phyloP scores from a whole-genome alignment of 2,888 invertebrate species.

The Ormyrus rosae region DNA sequence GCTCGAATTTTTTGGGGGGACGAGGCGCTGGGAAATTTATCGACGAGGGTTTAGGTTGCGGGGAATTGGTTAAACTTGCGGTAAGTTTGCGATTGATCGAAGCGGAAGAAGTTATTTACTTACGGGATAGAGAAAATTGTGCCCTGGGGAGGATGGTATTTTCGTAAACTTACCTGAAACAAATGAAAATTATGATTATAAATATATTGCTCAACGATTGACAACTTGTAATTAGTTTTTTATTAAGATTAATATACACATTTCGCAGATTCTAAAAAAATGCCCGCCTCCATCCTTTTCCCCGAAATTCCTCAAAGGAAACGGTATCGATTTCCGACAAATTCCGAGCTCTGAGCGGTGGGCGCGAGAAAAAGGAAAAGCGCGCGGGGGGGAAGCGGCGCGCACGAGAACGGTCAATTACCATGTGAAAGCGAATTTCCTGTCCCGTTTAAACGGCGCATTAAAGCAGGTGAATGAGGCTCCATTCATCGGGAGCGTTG shows the following conservation, averaged over 20 bases:
- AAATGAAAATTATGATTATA: constrained; percentile 3
- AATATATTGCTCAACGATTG: background rate
- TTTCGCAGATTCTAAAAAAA: too few species aligned
- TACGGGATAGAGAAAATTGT: too few species aligned
- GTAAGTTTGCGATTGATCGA: background rate
- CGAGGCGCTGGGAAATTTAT: too few species aligned
- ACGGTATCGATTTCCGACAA: constrained; percentile 16
- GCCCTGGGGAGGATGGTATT: too few species aligned
- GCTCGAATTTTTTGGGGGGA: too few species aligned
- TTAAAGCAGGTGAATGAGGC: constrained; percentile 48
- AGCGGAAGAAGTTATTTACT: too few species aligned
- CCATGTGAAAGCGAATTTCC: constrained; percentile 50
- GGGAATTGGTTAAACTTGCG: too few species aligned
- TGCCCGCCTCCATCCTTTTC: too few species aligned
- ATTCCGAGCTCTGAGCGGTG: background rate
- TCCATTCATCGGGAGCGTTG: background rate
- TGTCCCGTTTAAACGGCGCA: constrained; percentile 32
- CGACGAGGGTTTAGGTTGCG: too few species aligned
- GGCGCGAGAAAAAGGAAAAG: background rate
- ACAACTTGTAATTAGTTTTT: too few species aligned
- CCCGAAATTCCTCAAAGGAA: too few species aligned
- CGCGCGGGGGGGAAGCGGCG: background rate
- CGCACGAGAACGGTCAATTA: constrained; percentile 18
- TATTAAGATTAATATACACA: too few species aligned
- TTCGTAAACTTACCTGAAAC: constrained; percentile 29